A percentile compares a stretch with the other conserved stretches of the same genome.
These are phyloP conservation scores for Luperina nickerlii DNA, from an alignment of 2,888 invertebrate genomes.

Conservation along the genomic window DNA sequence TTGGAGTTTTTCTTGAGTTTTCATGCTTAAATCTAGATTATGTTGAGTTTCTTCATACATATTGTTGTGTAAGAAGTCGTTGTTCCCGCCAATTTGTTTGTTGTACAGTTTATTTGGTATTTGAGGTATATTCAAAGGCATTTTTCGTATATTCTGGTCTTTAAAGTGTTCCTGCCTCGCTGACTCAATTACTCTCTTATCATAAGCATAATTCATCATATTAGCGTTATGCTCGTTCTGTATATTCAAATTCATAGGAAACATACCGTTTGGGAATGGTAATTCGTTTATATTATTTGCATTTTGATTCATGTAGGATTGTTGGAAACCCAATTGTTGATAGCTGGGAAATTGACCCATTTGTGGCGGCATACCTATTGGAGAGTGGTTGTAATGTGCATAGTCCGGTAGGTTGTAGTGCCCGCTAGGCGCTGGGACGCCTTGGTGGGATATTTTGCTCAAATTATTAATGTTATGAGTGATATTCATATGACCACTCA, in stretches of 20 bases:
- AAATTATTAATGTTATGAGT: conserved; percentile 79
- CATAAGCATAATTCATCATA: conserved; percentile 64
- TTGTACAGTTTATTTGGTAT: conserved; percentile 74
- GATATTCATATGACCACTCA: conserved; percentile 74
- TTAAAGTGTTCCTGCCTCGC: conserved; percentile 41
- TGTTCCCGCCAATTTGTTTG: conserved; percentile 65
- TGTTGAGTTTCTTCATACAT: conserved; percentile 62
- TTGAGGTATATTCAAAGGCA: conserved; percentile 77
- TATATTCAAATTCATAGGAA: conserved; percentile 79
- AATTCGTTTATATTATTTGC: conserved; percentile 66
- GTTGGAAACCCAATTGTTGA: conserved; percentile 73
- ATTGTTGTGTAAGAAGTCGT: conserved; percentile 59
- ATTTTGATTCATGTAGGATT: conserved; percentile 70
- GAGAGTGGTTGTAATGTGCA: conserved; percentile 72
- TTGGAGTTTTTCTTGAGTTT: conserved; percentile 63
- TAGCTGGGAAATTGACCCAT: conserved; percentile 76
- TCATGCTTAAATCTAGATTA: conserved; percentile 69
- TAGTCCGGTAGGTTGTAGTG: conserved; percentile 78
- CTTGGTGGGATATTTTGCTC: conserved; percentile 76
- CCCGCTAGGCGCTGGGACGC: conserved; percentile 68
- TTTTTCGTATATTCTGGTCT: conserved; percentile 51
- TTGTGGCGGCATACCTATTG: conserved; percentile 72
- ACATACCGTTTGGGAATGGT: conserved; percentile 74
- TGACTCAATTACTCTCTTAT: conserved; percentile 57
- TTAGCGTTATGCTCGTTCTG: conserved; percentile 69